Base-by-base conservation (phyloP, 2,888 invertebrate genomes). In the Incurvaria masculella region DNA sequence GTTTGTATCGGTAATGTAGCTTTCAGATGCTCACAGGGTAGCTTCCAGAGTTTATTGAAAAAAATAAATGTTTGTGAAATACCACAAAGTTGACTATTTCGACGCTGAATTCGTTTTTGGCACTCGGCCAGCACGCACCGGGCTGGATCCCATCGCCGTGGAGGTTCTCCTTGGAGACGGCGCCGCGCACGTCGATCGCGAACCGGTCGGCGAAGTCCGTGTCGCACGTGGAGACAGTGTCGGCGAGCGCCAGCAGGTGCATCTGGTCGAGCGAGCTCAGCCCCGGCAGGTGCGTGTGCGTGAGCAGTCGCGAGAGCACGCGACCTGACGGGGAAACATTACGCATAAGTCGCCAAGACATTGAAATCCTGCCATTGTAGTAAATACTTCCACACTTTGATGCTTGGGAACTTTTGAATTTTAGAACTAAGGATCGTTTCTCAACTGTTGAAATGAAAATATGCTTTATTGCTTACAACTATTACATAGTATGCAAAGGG, bases 181-280 rank as follows among this genome's bases (percentile, higher is more conserved):
- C 14, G 14, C 11, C 14, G 11, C 33, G 8, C 33, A 86, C 85
- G 49, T 80, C 80, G 20, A 84, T 85, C 2, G 86, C 85, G 59
- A 93, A 87, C 49, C 90, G 80, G 63, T 94, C 93, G 0, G 93
- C 91, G 60, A 93, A 87, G 62, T 93, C 91, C 0, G 89, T 90
- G 59, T 94, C 92, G 60, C 94, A 94, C 0, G 94, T 94, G 0
- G 95, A 91, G 1, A 99, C 96, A 0, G 99, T 99, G 62, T 99
- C 99, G 11, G 98, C 98, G 51, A 99, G 70, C 1, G 99, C 99
- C n/a, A 99, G 72, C 51, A 99, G 81, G 71, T 99, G 99, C 98
- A 99, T 99, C 72, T 99, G 99, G 72, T 99, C 99, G 47, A 98
- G 82, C 56, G 96, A 96, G 3, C 94, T 95, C 38, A 97, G 74